Conservation (phyloP, 2,113 vertebrate genomes). For the Thermophis baileyi region DNA sequence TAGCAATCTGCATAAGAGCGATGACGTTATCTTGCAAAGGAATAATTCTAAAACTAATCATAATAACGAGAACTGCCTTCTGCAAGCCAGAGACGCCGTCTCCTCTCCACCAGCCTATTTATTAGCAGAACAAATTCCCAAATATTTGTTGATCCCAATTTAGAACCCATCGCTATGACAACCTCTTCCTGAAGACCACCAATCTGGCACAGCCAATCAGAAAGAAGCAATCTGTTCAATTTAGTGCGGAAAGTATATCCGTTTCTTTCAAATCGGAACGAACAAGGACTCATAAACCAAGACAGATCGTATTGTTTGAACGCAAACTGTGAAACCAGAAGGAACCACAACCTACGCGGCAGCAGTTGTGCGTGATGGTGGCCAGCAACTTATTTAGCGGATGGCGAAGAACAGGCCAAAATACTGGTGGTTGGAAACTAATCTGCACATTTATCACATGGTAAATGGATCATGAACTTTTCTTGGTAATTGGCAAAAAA, state of each 20-base stretch:
- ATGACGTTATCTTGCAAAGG: neutral
- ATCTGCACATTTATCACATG: neutral
- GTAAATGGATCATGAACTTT: neutral
- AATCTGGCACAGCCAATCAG: constrained; percentile 38
- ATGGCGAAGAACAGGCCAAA: neutral
- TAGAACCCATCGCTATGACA: constrained; percentile 59
- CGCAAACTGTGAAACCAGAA: neutral
- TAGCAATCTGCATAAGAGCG: too few relatives aligned
- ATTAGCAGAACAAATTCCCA: constrained; percentile 9
- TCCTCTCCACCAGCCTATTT: constrained; percentile 22
- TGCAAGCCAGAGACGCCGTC: neutral
- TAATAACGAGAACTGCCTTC: neutral
- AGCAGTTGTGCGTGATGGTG: neutral
- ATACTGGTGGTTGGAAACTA: neutral
- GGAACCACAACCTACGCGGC: neutral
- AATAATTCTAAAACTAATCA: neutral
- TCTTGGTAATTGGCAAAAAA: neutral
- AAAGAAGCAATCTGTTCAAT: constrained; percentile 46
- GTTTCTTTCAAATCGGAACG: constrained; percentile 18
- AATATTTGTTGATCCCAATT: constrained; percentile 46
- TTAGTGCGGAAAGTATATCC: neutral
- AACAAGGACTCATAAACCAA: neutral
- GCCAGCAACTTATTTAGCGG: too few relatives aligned
- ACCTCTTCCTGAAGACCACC: constrained; percentile 40
- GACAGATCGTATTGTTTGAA: neutral